Conservation (phyloP, 1,140 invertebrate species). For the Plectus sambesii region DNA sequence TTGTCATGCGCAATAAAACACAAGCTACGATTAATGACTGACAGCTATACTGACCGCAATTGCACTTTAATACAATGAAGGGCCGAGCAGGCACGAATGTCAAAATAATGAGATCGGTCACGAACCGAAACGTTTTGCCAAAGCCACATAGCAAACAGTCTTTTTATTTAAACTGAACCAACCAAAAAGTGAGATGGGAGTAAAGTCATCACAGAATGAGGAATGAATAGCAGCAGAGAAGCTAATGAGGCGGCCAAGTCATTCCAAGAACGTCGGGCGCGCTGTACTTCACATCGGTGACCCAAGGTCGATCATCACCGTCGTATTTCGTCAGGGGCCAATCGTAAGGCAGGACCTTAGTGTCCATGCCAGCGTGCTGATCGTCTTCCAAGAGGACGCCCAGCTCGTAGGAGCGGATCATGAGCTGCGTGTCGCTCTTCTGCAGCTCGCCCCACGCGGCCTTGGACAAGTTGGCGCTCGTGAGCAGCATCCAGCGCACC, state of each 20-base stretch:
- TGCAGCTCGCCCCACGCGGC: constrained; percentile 76
- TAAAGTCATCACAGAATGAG: constrained; percentile 36
- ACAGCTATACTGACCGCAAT: too few species aligned
- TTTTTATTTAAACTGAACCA: too few species aligned
- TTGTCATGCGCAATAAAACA: too few species aligned
- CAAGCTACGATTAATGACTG: too few species aligned
- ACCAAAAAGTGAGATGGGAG: too few species aligned
- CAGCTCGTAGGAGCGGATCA: constrained; percentile 76
- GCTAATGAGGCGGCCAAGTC: constrained; percentile 1
- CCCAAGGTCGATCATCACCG: constrained; percentile 55
- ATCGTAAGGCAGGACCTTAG: constrained; percentile 63
- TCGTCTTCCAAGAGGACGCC: constrained; percentile 58
- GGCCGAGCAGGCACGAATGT: too few species aligned
- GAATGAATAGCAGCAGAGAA: constrained; percentile 30
- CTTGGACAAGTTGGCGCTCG: constrained; percentile 73
- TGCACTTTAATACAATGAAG: too few species aligned
- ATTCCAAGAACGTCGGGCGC: constrained; percentile 1
- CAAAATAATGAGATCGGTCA: too few species aligned
- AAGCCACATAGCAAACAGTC: too few species aligned
- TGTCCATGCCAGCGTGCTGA: constrained; percentile 6
- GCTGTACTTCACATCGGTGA: constrained; percentile 28
- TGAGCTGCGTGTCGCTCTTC: constrained; percentile 57
- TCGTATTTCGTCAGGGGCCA: constrained; percentile 59
- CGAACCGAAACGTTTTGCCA: too few species aligned
- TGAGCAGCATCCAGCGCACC: constrained; percentile 17